Conservation (phyloP, 2,113 vertebrate species). For the Columba livia region DNA sequence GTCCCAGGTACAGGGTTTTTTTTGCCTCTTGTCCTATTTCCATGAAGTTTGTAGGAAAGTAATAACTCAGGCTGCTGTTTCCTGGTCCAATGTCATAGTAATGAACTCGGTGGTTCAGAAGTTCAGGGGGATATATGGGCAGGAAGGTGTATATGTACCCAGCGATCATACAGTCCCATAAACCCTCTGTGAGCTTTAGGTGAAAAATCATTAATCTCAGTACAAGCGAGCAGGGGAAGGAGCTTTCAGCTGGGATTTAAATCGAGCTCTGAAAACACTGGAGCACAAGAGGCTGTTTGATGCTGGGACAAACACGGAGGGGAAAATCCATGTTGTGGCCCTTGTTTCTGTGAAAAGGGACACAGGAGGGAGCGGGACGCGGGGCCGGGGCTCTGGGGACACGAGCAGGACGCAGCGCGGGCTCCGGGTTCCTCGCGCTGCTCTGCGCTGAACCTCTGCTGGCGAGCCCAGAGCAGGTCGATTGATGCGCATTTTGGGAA, state of each 20-base stretch:
- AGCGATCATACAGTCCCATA: accelerated
- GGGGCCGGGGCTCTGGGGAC: no score
- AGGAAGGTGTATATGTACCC: background rate
- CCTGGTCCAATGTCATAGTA: background rate
- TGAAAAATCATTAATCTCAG: background rate
- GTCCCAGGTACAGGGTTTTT: no score
- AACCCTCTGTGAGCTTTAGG: background rate
- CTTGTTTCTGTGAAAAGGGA: no score
- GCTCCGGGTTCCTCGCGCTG: background rate
- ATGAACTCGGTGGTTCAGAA: background rate
- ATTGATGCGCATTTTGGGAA: background rate
- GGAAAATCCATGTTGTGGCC: background rate
- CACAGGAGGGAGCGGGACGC: background rate
- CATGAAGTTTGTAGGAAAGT: background rate
- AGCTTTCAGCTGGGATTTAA: background rate
- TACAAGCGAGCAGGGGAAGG: background rate
- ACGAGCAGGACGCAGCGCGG: no score
- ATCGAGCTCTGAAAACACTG: background rate
- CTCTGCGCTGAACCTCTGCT: background rate
- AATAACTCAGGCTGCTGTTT: background rate
- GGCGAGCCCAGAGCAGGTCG: background rate
- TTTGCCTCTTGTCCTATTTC: background rate
- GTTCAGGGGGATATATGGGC: background rate
- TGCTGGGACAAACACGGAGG: background rate
- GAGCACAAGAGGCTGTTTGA: background rate